Base-by-base conservation (phyloP, 2,797 vertebrate species). In the Acropternis orthonyx region DNA sequence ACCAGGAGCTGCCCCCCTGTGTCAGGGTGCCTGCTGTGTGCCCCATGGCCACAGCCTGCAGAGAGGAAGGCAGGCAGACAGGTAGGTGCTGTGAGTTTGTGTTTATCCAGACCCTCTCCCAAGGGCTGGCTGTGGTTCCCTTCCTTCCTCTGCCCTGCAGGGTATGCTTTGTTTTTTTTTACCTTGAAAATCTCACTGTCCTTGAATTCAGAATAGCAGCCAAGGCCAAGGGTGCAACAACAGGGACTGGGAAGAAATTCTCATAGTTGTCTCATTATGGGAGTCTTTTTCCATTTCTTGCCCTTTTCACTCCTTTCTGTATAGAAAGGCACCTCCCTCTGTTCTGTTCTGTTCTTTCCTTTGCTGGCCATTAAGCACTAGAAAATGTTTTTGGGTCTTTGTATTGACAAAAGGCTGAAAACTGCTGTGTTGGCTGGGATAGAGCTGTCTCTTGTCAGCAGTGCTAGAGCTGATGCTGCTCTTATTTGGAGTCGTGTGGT, bases 161-260 rank as follows among this genome's bases (percentile, higher is more conserved):
- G 26, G 63, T 14, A 59, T 92, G 69, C 28, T 86, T 95, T 92
- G 56, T 3, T 56, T 63, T 65, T 58, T 52, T 66, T 83, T 11
- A 23, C 66, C 75, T 77, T 84, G 74, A 69, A 93, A 78, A 66
- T 59, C 39, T 84, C 22, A 0, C 55, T 85, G 80, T 82, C 82
- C 80, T 93, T 87, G 74, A 92, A 32, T 88, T 86, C 66, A 84
- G 73, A 93, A 88, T 63, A 87, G 72, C 27, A 85, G 36, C 87
- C 56, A 85, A 88, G 58, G 85, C 85, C 58, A 41, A 81, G 56
- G 51, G 39, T 76, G 73, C 48, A 82, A 48, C 72, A 83, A 39
- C 36, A 69, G 48, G 43, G 58, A 23, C 16, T 15, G 23, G 46
- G 44, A 71, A 62, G 68, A 76, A 92, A 34, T 46, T 80, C 49